These are phyloP conservation scores for Antennarius maculatus DNA, from an alignment of 2,797 vertebrate species.

Conservation along the genomic window DNA sequence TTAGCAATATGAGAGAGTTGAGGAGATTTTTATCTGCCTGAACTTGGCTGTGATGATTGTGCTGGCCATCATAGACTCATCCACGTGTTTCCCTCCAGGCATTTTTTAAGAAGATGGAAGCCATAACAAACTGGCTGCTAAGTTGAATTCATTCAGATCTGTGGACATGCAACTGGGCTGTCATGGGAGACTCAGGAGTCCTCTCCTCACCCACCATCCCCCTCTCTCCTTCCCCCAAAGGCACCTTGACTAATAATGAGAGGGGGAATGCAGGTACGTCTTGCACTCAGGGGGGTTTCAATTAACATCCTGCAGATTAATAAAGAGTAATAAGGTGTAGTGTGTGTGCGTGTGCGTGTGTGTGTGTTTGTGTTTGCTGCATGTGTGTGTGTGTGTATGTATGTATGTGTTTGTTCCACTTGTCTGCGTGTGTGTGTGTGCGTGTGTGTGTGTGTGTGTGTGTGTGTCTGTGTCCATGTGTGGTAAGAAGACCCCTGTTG, in stretches of 20 bases:
- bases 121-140: conserved; percentile 37
- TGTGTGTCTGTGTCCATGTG: conserved; percentile 27
- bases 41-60: background rate
- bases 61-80: background rate
- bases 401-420: conserved; percentile 28
- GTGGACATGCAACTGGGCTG: conserved; percentile 52
- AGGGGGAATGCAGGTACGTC: conserved; percentile 80
- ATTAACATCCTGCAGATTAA: conserved; percentile 88
- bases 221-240: conserved; percentile 74
- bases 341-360: conserved; percentile 57
- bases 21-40: background rate
- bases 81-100: conserved; percentile 29
- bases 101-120: conserved; percentile 12
- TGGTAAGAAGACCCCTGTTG: conserved; percentile 59
- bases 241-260: conserved; percentile 88
- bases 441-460: conserved; percentile 21
- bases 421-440: conserved; percentile 55
- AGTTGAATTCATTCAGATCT: conserved; percentile 55
- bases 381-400: conserved; percentile 18
- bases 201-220: conserved; percentile 49
- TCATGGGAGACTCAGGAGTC: conserved; percentile 53
- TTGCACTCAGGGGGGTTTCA: conserved; percentile 82
- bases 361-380: conserved; percentile 25
- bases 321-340: conserved; percentile 83
- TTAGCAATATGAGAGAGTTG: conserved; percentile 3